Base-by-base conservation (phyloP, 2,888 invertebrate genomes). In the Tachina lurida region DNA sequence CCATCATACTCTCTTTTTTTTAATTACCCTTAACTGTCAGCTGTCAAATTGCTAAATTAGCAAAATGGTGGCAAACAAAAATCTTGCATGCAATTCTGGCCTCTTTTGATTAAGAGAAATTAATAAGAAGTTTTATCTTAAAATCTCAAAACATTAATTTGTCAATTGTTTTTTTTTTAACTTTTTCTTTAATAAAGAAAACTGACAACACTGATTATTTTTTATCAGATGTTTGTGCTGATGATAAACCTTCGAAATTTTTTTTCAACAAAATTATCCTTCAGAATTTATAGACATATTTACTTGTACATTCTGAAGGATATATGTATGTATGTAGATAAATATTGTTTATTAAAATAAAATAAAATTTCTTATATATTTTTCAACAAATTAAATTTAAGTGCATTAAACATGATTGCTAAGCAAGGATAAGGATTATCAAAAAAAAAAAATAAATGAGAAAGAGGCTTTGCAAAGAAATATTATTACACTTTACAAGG, bases 391-490 rank as follows among this genome's bases (percentile, higher is more conserved):
- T 31, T 17, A 54, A n/a, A n/a, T 60, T 39, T 49, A 77, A 60
- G 22, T 77, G 45, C 47, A 65, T 43, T 22, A 49, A 19, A 1
- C n/a, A 68, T 60, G 41, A 43, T 63, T 45, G 22, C 56, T 19
- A 47, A 15, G 43, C 73, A 80, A 80, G 67, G 58, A 80, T 80
- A 74, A 80, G 80, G 80, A 74, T 68, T 80, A 74, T 58, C 41
- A 43, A 58, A 56, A 39, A 47, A 73, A 80, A 65, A 10, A 13
- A 10, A 80, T 58, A 10, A 13, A 10, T 22, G 2, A 39, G 31
- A 19, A 10, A 8, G 13, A 68, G 60, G 43, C 19, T 62, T 62
- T 70, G 12, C 31, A 31, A 43, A 43, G 15, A 63, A n/a, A n/a
- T 22, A 13, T n/a, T 54, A 43, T 22, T 10, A n/a, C 22, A 47